phyloP scores from a whole-genome alignment of 2,888 invertebrate genomes.

The Norana najaformis region DNA sequence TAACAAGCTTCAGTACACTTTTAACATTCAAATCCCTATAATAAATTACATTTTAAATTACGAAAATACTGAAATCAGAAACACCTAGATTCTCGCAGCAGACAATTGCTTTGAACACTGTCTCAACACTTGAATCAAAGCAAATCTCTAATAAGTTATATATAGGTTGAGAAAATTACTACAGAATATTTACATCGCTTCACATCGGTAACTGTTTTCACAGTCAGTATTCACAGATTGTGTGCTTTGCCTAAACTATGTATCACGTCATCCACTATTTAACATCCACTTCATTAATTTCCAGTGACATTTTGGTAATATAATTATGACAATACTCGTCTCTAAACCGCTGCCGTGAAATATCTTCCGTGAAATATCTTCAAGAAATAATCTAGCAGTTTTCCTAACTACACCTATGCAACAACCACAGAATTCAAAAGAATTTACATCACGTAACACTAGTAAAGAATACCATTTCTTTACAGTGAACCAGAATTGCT shows the following conservation, averaged over 20 bases:
- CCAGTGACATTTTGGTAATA: neutral
- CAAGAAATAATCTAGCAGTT: neutral
- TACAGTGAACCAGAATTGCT: neutral
- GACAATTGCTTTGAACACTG: too few species aligned
- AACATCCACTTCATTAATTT: neutral
- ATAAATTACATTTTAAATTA: too few species aligned
- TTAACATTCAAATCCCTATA: too few species aligned
- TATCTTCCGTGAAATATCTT: too few species aligned
- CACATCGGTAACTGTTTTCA: neutral
- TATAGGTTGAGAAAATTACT: too few species aligned
- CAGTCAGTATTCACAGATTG: neutral
- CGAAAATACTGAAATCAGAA: too few species aligned
- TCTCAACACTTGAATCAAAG: too few species aligned
- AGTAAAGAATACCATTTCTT: neutral
- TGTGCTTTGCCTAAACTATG: neutral
- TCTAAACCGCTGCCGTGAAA: neutral
- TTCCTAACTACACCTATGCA: constrained; percentile 13
- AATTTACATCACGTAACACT: neutral
- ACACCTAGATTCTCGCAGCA: too few species aligned
- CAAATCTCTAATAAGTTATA: too few species aligned
- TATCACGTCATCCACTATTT: neutral
- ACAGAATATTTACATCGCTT: too few species aligned
- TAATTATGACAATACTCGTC: neutral
- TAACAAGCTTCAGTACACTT: too few species aligned
- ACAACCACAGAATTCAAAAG: too few species aligned